Base-by-base conservation (phyloP, 2,113 vertebrate species). In the Carollia perspicillata region DNA sequence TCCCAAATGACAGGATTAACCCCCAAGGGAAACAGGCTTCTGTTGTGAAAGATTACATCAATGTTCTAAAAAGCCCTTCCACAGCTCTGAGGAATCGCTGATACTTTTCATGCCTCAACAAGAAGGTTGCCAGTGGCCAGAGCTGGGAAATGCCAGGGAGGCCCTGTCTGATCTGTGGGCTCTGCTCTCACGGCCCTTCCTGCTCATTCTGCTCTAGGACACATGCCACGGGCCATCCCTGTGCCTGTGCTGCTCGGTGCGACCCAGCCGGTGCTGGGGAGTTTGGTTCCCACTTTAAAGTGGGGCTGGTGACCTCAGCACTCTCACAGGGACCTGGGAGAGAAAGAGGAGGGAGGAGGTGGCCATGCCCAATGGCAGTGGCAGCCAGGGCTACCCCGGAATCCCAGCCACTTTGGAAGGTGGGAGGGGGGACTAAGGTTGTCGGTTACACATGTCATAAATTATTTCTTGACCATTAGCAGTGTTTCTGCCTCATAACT, bases 391-490 rank as follows among this genome's bases (percentile, higher is more conserved):
- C 97, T 97, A 93, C 95, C 96, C 97, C 72, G 88, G 97, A 96
- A 53, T 96, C 95, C n/a, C n/a, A 92, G 68, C 91, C 90, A 97
- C 88, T 98, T 98, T 96, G 98, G 93, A 68, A 68, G 89, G 94
- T 8, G 5, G 89, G 75, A 89, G 94, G 96, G 96, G 90, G 93
- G 80, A 96, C 91, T n/a, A 81, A 97, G 96, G 97, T 98, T 98
- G 98, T 98, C 94, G 3, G 94, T 98, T 98, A 98, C 98, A 98
- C 97, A 97, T 98, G 98, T 98, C 98, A 98, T 98, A 98, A 98
- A 99, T 98, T 98, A 98, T 99, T 99, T 98, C 99, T 99, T 99
- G 99, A 99, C 99, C 99, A 99, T 99, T 99, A 99, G 98, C 98
- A 98, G 98, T 98, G 99, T 98, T 99, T 98, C 97, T 98, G 98